Evolutionary conservation across 2,797 vertebrate species (phyloP).

Genomic region (Bovichtus variegatus): DNA sequence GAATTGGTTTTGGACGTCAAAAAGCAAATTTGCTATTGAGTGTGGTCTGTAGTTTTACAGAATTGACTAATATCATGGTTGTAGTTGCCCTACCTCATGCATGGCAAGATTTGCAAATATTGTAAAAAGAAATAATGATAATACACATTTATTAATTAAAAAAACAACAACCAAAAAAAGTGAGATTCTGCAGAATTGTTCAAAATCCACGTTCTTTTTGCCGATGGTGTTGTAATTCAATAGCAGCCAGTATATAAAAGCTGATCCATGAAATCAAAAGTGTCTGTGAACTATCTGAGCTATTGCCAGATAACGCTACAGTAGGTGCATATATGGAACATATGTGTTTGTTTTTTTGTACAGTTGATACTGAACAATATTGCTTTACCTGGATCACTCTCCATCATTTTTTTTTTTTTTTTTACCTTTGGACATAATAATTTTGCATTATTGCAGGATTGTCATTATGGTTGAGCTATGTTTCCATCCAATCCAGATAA

Average conservation of each 20-base stretch:
- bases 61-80: background rate
- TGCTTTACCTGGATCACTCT: background rate
- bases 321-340: background rate
- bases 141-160: background rate
- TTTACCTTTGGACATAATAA: background rate
- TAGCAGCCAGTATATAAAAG: background rate
- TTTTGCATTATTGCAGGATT: background rate
- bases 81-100: background rate
- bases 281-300: background rate
- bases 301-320: background rate
- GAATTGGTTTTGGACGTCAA: background rate
- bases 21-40: background rate
- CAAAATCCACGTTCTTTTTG: background rate
- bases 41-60: background rate
- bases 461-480: background rate
- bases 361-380: background rate
- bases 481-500: background rate
- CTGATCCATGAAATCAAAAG: background rate
- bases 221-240: background rate
- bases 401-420: background rate
- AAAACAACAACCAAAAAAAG: conserved; percentile 1
- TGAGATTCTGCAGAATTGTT: background rate
- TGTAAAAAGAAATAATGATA: background rate
- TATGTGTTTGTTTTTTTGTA: background rate
- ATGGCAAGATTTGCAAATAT: too few relatives aligned